A percentile compares a stretch with the other conserved stretches of the same genome.
phyloP scores from a whole-genome alignment of 2,113 vertebrate genomes.

The Rhea pennata region DNA sequence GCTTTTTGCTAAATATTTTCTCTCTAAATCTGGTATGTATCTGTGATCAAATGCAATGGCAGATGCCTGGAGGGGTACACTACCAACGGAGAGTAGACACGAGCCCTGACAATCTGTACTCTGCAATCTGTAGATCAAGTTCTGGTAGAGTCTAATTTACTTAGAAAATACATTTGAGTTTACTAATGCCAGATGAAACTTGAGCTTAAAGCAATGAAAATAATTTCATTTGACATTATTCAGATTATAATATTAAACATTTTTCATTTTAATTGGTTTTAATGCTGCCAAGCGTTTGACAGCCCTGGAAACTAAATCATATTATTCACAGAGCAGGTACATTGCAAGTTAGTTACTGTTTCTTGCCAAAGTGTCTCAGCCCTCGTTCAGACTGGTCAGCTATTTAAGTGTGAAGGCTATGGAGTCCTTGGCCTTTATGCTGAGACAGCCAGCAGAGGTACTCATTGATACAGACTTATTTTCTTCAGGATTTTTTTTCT shows the following conservation, averaged over 20 bases:
- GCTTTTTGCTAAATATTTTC: neutral
- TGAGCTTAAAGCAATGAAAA: constrained; percentile 21
- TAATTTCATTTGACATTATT: constrained; percentile 35
- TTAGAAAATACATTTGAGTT: neutral
- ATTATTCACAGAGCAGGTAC: constrained; percentile 32
- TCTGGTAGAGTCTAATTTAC: neutral
- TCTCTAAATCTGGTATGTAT: neutral
- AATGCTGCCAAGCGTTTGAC: constrained; percentile 45
- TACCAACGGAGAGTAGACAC: neutral
- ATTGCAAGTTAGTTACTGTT: neutral
- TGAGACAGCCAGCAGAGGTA: neutral
- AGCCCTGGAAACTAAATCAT: constrained; percentile 21
- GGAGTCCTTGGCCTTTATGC: neutral
- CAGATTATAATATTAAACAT: constrained; percentile 24
- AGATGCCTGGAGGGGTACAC: neutral
- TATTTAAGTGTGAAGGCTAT: neutral
- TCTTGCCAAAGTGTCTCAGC: neutral
- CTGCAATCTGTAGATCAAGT: neutral
- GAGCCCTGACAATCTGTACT: neutral
- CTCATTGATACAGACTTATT: neutral
- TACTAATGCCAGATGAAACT: neutral
- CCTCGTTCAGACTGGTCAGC: neutral
- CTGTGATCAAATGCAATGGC: neutral
- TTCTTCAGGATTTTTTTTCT: neutral
- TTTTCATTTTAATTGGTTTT: constrained; percentile 65